Percentiles rank a stretch among this genome's conserved stretches.
phyloP scores from a whole-genome alignment of 2,888 invertebrate species.

The Eupelmus urozonus region DNA sequence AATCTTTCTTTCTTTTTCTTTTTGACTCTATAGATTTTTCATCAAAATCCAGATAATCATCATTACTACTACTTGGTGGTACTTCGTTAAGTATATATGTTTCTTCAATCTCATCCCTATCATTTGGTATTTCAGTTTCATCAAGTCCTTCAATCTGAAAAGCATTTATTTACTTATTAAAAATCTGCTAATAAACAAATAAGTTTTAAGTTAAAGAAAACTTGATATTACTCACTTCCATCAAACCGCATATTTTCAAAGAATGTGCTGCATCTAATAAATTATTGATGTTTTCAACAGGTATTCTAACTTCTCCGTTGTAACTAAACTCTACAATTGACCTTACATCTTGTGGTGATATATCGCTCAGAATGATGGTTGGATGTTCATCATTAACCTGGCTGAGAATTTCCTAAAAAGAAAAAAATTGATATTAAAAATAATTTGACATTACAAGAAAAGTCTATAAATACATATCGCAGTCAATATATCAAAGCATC shows the following conservation, averaged over 20 bases:
- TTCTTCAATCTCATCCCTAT: constrained; percentile 33
- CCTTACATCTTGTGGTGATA: constrained; percentile 73
- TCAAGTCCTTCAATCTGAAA: constrained; percentile 71
- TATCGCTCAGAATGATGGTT: constrained; percentile 75
- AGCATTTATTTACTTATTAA: constrained; percentile 8
- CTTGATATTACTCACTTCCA: constrained; percentile 74
- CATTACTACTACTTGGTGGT: too few relatives aligned
- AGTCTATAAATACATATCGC: too few relatives aligned
- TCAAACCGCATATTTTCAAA: constrained; percentile 74
- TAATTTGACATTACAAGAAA: too few relatives aligned
- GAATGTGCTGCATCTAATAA: constrained; percentile 75
- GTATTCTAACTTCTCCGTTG: constrained; percentile 75
- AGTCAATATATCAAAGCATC: too few relatives aligned
- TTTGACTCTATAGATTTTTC: too few relatives aligned
- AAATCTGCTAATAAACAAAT: not conserved
- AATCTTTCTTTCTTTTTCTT: too few relatives aligned
- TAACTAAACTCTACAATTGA: constrained; percentile 76
- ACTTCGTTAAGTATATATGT: constrained; percentile 27
- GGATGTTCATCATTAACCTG: constrained; percentile 74
- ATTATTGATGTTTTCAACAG: constrained; percentile 72
- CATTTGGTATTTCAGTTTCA: constrained; percentile 65
- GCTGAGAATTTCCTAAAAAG: constrained; percentile 73
- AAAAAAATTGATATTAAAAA: constrained; percentile 45
- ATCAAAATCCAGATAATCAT: constrained; percentile 14
- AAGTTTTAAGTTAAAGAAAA: not conserved